Percentiles rank a stretch among this genome's conserved stretches.
Conservation (phyloP, 2,888 invertebrate genomes). For the Zele albiditarsus region DNA sequence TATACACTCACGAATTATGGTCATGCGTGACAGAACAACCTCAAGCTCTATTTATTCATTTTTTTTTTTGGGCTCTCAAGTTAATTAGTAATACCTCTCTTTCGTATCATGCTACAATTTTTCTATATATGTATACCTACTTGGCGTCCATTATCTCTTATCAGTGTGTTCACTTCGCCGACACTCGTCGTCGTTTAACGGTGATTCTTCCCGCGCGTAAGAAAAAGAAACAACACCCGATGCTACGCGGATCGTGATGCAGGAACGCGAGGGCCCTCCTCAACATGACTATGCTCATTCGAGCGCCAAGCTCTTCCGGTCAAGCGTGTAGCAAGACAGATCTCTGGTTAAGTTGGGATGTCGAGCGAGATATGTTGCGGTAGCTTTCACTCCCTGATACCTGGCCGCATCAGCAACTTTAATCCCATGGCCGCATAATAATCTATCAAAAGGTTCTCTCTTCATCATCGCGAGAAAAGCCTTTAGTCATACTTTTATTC, state of each 20-base stretch:
- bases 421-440: neutral
- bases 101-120: neutral
- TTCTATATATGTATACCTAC: neutral
- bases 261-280: neutral
- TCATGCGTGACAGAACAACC: too few species aligned
- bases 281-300: constrained; percentile 41
- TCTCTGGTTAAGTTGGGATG: constrained; percentile 27
- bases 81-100: constrained; percentile 17
- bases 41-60: too few species aligned
- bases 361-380: neutral
- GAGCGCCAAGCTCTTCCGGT: constrained; percentile 41
- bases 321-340: constrained; percentile 37
- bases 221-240: neutral
- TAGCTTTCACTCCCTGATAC: constrained; percentile 30
- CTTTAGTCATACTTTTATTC: neutral
- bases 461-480: neutral
- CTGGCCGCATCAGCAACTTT: constrained; percentile 12
- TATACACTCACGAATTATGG: too few species aligned
- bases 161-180: constrained; percentile 22
- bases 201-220: neutral
- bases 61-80: constrained; percentile 5
- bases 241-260: constrained; percentile 29
- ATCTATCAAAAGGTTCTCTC: constrained; percentile 6
- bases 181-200: constrained; percentile 26
- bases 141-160: constrained; percentile 22